A percentile compares a stretch with the other conserved stretches of the same genome.
Conservation (phyloP, 2,113 vertebrate genomes). For the Syngnathus scovelli region DNA sequence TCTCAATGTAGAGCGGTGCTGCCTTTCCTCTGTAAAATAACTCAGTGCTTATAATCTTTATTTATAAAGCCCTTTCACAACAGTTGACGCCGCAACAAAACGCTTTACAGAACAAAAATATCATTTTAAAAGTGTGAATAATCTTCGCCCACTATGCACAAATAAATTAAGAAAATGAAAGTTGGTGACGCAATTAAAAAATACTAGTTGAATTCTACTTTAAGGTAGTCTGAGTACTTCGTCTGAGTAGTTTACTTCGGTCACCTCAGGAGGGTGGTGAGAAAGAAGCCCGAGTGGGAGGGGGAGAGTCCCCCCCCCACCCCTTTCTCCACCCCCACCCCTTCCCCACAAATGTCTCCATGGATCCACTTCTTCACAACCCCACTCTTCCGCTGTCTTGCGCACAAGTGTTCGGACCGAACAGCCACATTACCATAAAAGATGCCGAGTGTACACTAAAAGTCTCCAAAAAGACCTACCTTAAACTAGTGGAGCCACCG, state of each 20-base stretch:
- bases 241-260: no score
- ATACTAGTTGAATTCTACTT: no score
- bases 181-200: no score
- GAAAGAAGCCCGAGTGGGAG: constrained; percentile 41
- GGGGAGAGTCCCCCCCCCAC: constrained; percentile 39
- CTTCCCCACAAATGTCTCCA: constrained; percentile 44
- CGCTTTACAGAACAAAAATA: no score
- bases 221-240: no score
- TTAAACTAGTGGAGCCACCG: constrained; percentile 3
- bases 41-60: no score
- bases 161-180: no score
- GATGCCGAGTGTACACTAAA: not conserved
- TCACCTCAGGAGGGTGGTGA: not conserved
- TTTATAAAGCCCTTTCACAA: no score
- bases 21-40: not conserved
- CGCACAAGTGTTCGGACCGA: constrained; percentile 55
- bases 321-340: not conserved
- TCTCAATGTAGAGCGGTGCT: no score
- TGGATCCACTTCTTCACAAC: constrained; percentile 70
- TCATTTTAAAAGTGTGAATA: no score
- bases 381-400: constrained; percentile 46
- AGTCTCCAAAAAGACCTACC: not conserved
- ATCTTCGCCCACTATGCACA: no score
- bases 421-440: constrained; percentile 20
- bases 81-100: no score